Evolutionary conservation across 2,797 vertebrate genomes (phyloP), one percentile per base, ranked within the genome.

Genomic region (Cirrhinus mrigala): DNA sequence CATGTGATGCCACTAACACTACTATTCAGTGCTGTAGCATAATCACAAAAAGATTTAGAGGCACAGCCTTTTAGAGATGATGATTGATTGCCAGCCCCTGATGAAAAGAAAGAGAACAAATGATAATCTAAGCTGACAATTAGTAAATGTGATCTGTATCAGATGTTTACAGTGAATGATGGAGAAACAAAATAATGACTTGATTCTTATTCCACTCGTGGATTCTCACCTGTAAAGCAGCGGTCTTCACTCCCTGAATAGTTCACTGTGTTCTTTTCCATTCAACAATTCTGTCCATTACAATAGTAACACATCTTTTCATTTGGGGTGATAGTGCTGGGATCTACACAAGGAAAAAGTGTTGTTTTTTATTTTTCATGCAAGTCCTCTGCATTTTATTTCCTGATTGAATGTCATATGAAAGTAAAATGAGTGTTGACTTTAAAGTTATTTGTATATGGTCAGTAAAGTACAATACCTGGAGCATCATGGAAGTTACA

Each of bases 141-240:
- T 8, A 7, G 37, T 20, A 54, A 20, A 40, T 40, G 52, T 20
- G 18, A 22, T 22, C 54, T 56, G 37, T 40, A 40, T 40, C 6
- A 40, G 3, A 14, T 15, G 48, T 15, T 14, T 50, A 50, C 15
- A 50, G 1, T 50, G 37, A 40, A 40, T 18, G 15, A 66, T 18
- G 33, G 20, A 22, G 20, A 69, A 11, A 37, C 4, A 4, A 44
- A 44, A 44, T 3, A n/a, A n/a, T 6, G 4, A 22, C 68, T 18
- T 44, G 6, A 40, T 40, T 40, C 1, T 37, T 40, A 44, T n/a
- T n/a, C 14, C 22, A 62, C 7, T 44, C 1, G 40, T 1, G 8
- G 40, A 66, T 79, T 24, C 79, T 70, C 20, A 81, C 79, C 48
- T 56, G 4, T 7, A 70, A 69, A 2, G 29, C 64, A 81, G 22